Percentiles rank a stretch among this genome's conserved stretches.
Evolutionary conservation across 2,113 vertebrate genomes (phyloP).

Genomic region (Microcebus tavaratra): DNA sequence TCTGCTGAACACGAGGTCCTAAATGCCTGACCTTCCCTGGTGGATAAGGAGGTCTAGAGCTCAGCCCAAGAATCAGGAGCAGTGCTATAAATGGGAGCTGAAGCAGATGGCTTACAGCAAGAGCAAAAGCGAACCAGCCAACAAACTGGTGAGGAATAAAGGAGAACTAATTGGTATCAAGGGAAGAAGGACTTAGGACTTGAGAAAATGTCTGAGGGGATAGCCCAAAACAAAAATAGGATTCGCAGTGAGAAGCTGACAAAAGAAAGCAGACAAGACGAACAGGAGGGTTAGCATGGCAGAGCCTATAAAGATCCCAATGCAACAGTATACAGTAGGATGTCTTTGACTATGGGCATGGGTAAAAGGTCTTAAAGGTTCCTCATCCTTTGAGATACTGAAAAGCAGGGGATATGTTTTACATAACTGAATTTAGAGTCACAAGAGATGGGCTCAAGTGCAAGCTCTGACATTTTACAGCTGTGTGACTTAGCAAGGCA

Average conservation of each 20-base stretch:
- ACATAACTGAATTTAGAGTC: constrained; percentile 37
- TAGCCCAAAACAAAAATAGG: not conserved
- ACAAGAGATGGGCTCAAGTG: not conserved
- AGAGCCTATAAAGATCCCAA: not conserved
- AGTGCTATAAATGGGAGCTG: not conserved
- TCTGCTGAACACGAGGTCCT: not conserved
- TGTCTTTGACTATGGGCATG: not conserved
- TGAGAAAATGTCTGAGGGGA: not conserved
- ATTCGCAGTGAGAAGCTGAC: not conserved
- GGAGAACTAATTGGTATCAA: not conserved
- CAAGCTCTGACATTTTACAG: constrained; percentile 44
- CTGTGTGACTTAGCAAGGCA: constrained; percentile 28
- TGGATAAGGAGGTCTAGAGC: not conserved
- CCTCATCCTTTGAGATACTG: not conserved
- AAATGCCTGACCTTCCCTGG: not conserved
- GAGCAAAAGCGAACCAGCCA: not conserved
- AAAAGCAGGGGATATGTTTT: not conserved
- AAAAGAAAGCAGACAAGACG: not conserved
- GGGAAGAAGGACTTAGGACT: not conserved
- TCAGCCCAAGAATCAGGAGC: not conserved
- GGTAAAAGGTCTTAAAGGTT: not conserved
- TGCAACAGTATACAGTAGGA: not conserved
- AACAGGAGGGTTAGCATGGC: not conserved
- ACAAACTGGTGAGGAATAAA: constrained; percentile 7
- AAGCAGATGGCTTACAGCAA: not conserved